phyloP scores from a whole-genome alignment of 2,888 invertebrate genomes.

The Patella ulyssiponensis region DNA sequence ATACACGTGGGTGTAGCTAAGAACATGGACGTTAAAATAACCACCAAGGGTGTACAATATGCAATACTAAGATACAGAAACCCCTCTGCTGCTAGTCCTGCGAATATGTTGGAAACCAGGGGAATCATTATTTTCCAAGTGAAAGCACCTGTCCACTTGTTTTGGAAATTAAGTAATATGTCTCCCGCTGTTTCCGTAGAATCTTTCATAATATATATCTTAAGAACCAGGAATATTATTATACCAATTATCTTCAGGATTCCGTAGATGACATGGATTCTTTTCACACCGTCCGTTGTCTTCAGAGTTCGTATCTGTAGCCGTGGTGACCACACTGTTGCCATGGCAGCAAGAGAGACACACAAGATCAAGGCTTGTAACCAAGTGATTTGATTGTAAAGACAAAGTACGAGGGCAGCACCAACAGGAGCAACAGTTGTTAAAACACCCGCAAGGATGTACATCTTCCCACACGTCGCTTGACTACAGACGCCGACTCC shows the following conservation, averaged over 20 bases:
- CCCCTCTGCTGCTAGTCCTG: constrained; percentile 38
- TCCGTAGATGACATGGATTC: constrained; percentile 41
- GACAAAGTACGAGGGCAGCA: constrained; percentile 39
- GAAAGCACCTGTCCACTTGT: constrained; percentile 31
- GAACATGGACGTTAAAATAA: constrained; percentile 43
- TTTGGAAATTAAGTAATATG: constrained; percentile 29
- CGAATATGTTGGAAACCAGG: constrained; percentile 36
- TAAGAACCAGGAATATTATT: constrained; percentile 38
- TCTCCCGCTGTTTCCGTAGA: constrained; percentile 22
- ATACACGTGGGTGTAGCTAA: constrained; percentile 45
- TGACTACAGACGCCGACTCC: too few relatives aligned
- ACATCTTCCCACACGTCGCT: neutral
- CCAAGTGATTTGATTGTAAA: constrained; percentile 37
- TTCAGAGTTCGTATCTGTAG: constrained; percentile 41
- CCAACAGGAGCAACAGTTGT: constrained; percentile 30
- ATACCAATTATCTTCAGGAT: constrained; percentile 39
- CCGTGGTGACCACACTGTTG: constrained; percentile 49
- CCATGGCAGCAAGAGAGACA: constrained; percentile 36
- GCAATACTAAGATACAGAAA: constrained; percentile 41
- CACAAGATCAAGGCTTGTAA: constrained; percentile 41
- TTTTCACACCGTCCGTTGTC: constrained; percentile 36
- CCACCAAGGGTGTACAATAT: constrained; percentile 43
- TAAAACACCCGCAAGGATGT: constrained; percentile 1
- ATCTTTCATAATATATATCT: constrained; percentile 36
- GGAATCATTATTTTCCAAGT: constrained; percentile 31